Evolutionary conservation across 2,797 vertebrate species (phyloP).

Genomic region (Crotalus adamanteus): DNA sequence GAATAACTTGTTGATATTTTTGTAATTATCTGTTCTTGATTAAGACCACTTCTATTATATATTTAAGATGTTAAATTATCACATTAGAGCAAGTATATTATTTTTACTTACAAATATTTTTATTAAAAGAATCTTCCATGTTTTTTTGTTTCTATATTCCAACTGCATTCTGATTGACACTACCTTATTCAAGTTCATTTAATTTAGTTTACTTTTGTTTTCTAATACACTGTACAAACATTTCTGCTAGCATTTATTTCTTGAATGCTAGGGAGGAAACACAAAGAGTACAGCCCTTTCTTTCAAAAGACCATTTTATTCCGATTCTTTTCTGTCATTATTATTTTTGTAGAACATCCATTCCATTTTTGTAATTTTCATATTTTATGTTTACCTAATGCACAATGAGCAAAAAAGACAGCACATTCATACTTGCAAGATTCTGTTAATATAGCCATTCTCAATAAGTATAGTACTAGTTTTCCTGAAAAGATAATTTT

Average conservation of each 20-base stretch:
- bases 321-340: slow-evolving; percentile 12
- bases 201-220: slow-evolving; percentile 20
- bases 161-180: background rate
- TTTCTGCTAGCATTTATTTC: background rate
- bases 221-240: accelerated
- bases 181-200: background rate
- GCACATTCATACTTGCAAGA: background rate
- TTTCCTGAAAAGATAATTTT: background rate
- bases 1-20: background rate
- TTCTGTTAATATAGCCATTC: background rate
- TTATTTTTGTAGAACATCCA: background rate
- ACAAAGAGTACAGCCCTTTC: background rate
- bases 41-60: background rate
- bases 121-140: background rate
- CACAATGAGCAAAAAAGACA: background rate
- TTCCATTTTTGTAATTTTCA: background rate
- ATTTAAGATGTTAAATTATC: background rate
- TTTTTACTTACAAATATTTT: background rate
- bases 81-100: background rate
- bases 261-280: background rate
- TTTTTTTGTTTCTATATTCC: background rate
- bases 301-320: slow-evolving; percentile 22
- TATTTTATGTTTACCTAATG: background rate
- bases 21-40: background rate
- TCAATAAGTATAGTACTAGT: background rate